Evolutionary conservation across 2,797 vertebrate genomes (phyloP), one percentile per base, ranked within the genome.

Genomic region (Hyperoplus lanceolatus): DNA sequence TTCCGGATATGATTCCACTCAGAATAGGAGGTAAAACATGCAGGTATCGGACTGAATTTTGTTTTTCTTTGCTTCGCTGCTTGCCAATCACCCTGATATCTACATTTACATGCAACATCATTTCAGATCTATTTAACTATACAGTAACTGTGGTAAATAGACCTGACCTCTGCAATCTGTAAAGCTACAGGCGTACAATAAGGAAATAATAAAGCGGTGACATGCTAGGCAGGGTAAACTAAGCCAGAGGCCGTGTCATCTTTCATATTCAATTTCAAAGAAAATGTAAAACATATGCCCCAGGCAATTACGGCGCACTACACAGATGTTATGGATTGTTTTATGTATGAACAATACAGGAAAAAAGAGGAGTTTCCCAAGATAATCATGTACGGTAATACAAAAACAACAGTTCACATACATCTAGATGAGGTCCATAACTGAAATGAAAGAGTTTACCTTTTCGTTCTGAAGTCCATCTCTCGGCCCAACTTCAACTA

Each of bases 381-480:
- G 14, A 50, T 62, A 57, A 66, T 69, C 8, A 63, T 63, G 36
- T 57, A 45, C 58, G 60, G 39, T 62, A 57, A 72, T 66, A 64
- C 59, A 53, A 82, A 29, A 78, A 73, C 61, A 71, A 77, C 21
- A 13, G 6, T 36, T 10, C 42, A 38, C 54, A 70, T 78, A 58
- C 75, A 82, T 72, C 78, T 76, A 71, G 74, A 82, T 76, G 45
- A 72, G 59, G 63, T 82, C 45, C 5, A 6, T 78, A 12, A 65
- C 62, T 65, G 18, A 73, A 71, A 56, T 61, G 16, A 62, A 14
- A 49, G 29, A 15, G 50, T 29, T n/a, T 95, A 99, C 98, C 96
- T 97, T 98, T 93, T 99, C 97, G 94, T 99, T 99, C 92, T 99
- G 98, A 85, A 99, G 95, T 80, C 98, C 97, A 90, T 99, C 98